Evolutionary conservation across 2,113 vertebrate species (phyloP).

Genomic region (Sminthopsis crassicaudata): DNA sequence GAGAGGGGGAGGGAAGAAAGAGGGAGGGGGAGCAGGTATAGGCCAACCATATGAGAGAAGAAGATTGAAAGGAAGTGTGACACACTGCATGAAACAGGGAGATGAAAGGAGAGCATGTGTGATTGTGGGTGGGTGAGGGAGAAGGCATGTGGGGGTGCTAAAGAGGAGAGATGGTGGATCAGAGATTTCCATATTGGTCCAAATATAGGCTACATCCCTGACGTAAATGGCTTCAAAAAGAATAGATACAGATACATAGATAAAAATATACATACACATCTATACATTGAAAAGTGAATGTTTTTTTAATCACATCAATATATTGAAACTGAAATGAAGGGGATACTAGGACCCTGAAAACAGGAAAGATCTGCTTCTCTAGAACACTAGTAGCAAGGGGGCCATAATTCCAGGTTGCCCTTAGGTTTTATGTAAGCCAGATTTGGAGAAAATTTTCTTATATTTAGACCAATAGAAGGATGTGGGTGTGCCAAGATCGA

Average conservation of each 20-base stretch:
- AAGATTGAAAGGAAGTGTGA: neutral
- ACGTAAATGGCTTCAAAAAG: neutral
- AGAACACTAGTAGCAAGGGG: neutral
- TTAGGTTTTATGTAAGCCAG: neutral
- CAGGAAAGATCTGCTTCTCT: neutral
- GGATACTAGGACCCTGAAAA: neutral
- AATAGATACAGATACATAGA: neutral
- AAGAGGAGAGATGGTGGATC: neutral
- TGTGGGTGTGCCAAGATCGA: neutral
- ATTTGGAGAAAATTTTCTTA: neutral
- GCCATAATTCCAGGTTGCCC: neutral
- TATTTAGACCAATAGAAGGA: too few species aligned
- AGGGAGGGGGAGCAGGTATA: neutral
- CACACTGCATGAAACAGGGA: neutral
- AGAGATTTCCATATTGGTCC: neutral
- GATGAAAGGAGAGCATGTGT: neutral
- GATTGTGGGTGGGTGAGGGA: neutral
- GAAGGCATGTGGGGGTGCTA: neutral
- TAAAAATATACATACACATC: neutral
- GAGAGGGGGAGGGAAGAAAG: neutral
- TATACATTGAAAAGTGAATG: neutral
- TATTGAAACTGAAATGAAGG: neutral
- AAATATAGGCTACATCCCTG: neutral
- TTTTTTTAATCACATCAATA: neutral
- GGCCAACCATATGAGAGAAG: neutral